Base-by-base conservation (phyloP, 2,797 vertebrate genomes). In the Spondyliosoma cantharus region DNA sequence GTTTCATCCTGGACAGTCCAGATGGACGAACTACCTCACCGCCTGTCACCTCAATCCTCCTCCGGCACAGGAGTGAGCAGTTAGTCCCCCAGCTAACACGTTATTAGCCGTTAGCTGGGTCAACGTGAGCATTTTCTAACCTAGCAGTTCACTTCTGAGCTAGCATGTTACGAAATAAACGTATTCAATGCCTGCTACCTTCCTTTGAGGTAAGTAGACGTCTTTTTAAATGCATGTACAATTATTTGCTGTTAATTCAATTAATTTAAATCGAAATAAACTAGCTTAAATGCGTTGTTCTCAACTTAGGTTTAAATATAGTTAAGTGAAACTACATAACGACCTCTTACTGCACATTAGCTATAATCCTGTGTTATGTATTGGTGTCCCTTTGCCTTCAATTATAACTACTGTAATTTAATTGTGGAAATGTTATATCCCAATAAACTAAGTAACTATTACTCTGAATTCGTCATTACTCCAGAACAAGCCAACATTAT, bases 21-120 rank as follows among this genome's bases (percentile, higher is more conserved):
- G 69, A 81, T 84, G 84, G 78, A 84, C 53, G 45, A 22, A 22
- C 32, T 19, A 53, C 25, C 48, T n/a, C 54, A 16, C 50, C 57
- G 32, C 42, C 60, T 82, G 81, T 42, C 71, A 45, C 4, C 61
- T 59, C 56, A 62, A 24, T 57, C 67, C 50, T 71, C 57, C 49
- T 24, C 42, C 19, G 20, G 3, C 16, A 6, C 62, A n/a, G 24
- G 25, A 58, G 29, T 25, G 67, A 58, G 19, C 37, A 19, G n/a
- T 48, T 37, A 32, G 24, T 37, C 8, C 7, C 32, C 27, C 8
- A 24, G 67, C 71, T 62, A 45, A 64, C 22, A n/a, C 24, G 9
- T 7, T 6, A 9, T 29, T 50, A 43, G 42, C 57, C 22, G 12
- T 67, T 54, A 48, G 50, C 65, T 3, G 15, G 25, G 7, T 71